Base-by-base conservation (phyloP, 2,113 vertebrate species). In the Corydoras maculifer region DNA sequence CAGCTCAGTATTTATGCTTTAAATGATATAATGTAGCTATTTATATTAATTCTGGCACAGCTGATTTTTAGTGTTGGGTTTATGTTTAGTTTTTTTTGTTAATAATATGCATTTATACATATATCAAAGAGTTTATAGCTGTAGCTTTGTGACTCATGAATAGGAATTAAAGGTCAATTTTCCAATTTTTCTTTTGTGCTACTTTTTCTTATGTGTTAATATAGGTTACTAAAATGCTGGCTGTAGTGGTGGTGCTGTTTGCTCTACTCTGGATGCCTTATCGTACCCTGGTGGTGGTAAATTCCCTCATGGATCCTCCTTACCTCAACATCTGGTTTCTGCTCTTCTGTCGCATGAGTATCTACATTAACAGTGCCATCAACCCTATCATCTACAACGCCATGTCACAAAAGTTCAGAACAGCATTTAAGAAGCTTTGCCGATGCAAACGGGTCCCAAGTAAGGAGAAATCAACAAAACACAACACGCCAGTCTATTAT, bases 211-310 rank as follows among this genome's bases (percentile, higher is more conserved):
- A 8, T 3, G 1, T 73, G 6, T 53, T 18, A 6, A 6, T 8
- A 0, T 69, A 82, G 86, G 85, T 83, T 53, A 80, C 85, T 18
- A 80, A 82, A 77, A 83, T 83, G 85, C 79, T 84, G 75, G 84
- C 72, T 0, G 75, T 84, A 64, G 80, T 84, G 0, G 73, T 83
- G 31, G 62, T 81, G 10, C 72, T 85, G 3, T 87, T 83, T 4
- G 83, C 84, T 11, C 51, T 83, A 31, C 81, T 85, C 29, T 84
- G 84, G 86, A 82, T 80, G 74, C 86, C 86, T 9, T 83, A 81
- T 74, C 32, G 76, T 64, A 81, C 78, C 0, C 77, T 83, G 69
- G 82, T 83, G 9, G 72, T 85, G 49, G 83, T 88, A 50, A 84
- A 78, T 65, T 87, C 83, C 2, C 81, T 82, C 9, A 35, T 81